Evolutionary conservation across 2,888 invertebrate genomes (phyloP), one percentile per base, ranked within the genome.

Genomic region (Periphyllus acericola): DNA sequence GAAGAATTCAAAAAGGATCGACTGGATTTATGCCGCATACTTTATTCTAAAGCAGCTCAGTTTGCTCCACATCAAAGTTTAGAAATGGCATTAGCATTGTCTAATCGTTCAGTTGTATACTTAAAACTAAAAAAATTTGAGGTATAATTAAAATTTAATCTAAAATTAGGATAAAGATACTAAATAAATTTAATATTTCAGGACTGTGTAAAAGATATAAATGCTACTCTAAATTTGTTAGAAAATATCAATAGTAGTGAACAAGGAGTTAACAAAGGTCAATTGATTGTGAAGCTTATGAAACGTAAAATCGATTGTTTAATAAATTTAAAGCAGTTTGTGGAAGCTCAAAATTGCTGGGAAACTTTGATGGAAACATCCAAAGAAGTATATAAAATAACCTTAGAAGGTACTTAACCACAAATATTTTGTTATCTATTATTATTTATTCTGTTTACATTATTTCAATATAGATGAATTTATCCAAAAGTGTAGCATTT

Each of bases 41-140:
- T 92, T 78, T 95, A 95, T 90, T 93, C 94, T 0, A 93, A 94
- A 90, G 94, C 95, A 91, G 93, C 95, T 19, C 91, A 93, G 85
- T 93, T 92, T 90, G 94, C 95, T 9, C 91, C 92, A 25, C 92
- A 92, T 66, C 91, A 92, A 55, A 93, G 93, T 76, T 92, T 93
- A 21, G 93, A 94, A 91, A 94, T 94, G 90, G 92, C 94, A 0
- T 91, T 95, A 80, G 95, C 95, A 0, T 91, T 94, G 84, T 95
- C 94, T 0, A 95, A 95, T 90, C 92, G 95, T 91, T 95, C 95
- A 21, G 95, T 95, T 32, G 93, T 94, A 17, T 92, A 94, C 76
- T 92, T 94, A 90, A 93, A 93, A 90, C 91, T 94, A 91, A 92
- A 93, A 88, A 92, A 92, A 90, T 95, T 92, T 91, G 91, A 94